Evolutionary conservation across 2,888 invertebrate species (phyloP).

Genomic region (Clusia tigrina): DNA sequence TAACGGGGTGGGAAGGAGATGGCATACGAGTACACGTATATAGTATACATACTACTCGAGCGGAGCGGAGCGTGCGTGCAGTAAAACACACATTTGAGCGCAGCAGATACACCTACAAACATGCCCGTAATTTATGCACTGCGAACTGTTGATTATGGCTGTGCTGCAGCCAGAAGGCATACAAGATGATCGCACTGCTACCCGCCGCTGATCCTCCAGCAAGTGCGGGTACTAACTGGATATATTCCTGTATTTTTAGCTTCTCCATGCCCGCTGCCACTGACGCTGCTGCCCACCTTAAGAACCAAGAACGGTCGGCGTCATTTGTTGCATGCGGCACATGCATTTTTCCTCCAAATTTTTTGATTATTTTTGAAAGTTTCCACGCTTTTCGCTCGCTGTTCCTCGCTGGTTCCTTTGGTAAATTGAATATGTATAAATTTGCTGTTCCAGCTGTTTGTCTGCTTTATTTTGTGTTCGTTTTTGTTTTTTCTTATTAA

Average conservation of each 20-base stretch:
- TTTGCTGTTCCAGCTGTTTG: conserved; percentile 16
- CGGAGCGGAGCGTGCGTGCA: background rate
- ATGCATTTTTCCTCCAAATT: background rate
- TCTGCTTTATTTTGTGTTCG: background rate
- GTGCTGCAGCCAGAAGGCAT: background rate
- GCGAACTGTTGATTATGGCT: conserved; percentile 13
- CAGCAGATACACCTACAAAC: background rate
- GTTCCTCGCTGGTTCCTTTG: too few relatives aligned
- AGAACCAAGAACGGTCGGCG: too few relatives aligned
- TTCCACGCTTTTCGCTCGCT: too few relatives aligned
- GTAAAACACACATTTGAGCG: background rate
- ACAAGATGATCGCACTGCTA: background rate
- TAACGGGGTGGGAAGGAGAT: conserved; percentile 21
- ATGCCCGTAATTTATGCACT: conserved; percentile 23
- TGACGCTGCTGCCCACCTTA: background rate
- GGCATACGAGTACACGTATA: conserved; percentile 10
- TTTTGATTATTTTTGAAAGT: background rate
- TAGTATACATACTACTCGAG: background rate
- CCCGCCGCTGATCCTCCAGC: conserved; percentile 2
- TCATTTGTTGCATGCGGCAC: background rate
- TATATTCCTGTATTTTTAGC: conserved; percentile 14
- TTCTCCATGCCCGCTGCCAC: conserved; percentile 3
- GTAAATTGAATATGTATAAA: background rate
- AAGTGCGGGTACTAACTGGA: background rate
- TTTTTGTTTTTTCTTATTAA: background rate